These are phyloP conservation scores for Sylvicola cinctus DNA, from an alignment of 2,888 invertebrate genomes.

Conservation along the genomic window DNA sequence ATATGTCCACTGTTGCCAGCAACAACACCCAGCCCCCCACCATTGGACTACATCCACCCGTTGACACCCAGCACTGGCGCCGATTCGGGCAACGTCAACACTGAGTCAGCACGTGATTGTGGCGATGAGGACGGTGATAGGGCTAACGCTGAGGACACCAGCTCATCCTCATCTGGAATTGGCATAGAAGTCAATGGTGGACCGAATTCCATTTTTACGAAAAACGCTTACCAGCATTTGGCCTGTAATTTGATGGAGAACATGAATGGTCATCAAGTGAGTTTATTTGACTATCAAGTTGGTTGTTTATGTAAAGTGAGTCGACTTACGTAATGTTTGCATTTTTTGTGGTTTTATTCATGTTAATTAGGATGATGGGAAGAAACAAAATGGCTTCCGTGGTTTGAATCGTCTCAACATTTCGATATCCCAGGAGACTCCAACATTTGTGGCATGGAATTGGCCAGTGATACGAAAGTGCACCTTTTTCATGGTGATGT, in stretches of 20 bases:
- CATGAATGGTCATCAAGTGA: conserved; percentile 15
- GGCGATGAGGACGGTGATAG: conserved; percentile 13
- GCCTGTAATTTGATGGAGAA: conserved; percentile 7
- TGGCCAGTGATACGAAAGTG: conserved; percentile 59
- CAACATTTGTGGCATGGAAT: conserved; percentile 54
- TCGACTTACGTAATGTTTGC: no score
- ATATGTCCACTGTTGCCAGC: conserved; percentile 38
- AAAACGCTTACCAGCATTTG: conserved; percentile 20
- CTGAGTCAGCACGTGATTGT: conserved; percentile 9
- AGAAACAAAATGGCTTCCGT: conserved; percentile 29
- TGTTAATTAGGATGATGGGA: conserved; percentile 33
- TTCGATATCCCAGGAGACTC: conserved; percentile 29
- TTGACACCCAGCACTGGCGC: conserved; percentile 32
- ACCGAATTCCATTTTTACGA: conserved; percentile 14
- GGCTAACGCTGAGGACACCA: conserved; percentile 18
- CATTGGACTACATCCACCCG: conserved; percentile 35
- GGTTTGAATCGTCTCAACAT: conserved; percentile 18
- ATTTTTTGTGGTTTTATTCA: no score
- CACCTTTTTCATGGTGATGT: conserved; percentile 51
- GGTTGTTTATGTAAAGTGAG: background rate
- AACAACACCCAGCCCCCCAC: conserved; percentile 38
- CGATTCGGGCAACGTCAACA: conserved; percentile 20
- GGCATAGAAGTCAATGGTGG: conserved; percentile 15
- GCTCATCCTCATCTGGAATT: conserved; percentile 21
- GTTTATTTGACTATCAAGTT: no score